Percentiles rank a stretch among this genome's conserved stretches.
Evolutionary conservation across 2,797 vertebrate species (phyloP).

Genomic region (Denticeps clupeoides): DNA sequence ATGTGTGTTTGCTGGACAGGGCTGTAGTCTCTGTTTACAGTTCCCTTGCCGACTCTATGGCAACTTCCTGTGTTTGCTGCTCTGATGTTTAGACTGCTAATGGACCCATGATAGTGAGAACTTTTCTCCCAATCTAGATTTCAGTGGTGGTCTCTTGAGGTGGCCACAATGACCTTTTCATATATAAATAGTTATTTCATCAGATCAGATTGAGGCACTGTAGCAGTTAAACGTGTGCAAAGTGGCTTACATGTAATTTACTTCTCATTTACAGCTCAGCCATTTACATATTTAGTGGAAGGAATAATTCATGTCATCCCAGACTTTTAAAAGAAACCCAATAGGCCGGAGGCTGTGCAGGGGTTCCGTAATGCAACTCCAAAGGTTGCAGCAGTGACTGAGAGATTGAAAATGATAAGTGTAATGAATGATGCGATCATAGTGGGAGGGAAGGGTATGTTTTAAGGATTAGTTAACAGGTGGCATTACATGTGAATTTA

Average conservation of each 20-base stretch:
- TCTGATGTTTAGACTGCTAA: neutral
- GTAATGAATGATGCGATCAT: constrained; percentile 6
- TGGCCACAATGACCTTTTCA: no score
- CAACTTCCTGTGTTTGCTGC: neutral
- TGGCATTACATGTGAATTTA: constrained; percentile 10
- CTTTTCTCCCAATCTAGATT: no score
- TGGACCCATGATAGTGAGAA: no score
- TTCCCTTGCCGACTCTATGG: constrained; percentile 29
- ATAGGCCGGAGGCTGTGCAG: neutral
- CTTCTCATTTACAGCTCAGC: no score
- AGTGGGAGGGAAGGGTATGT: neutral
- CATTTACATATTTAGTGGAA: no score
- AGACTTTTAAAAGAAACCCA: neutral
- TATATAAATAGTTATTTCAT: no score
- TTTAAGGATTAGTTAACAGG: constrained; percentile 9
- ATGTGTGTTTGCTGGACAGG: constrained; percentile 32
- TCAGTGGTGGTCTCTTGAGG: no score
- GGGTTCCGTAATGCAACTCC: neutral
- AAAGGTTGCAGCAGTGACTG: neutral
- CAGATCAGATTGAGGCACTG: no score
- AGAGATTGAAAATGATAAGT: neutral
- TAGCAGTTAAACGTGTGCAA: no score
- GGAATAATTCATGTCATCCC: neutral
- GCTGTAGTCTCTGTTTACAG: constrained; percentile 31
- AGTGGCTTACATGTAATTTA: no score